These are phyloP conservation scores for Elaphurus davidianus DNA, from an alignment of 2,113 vertebrate genomes.

Conservation along the genomic window DNA sequence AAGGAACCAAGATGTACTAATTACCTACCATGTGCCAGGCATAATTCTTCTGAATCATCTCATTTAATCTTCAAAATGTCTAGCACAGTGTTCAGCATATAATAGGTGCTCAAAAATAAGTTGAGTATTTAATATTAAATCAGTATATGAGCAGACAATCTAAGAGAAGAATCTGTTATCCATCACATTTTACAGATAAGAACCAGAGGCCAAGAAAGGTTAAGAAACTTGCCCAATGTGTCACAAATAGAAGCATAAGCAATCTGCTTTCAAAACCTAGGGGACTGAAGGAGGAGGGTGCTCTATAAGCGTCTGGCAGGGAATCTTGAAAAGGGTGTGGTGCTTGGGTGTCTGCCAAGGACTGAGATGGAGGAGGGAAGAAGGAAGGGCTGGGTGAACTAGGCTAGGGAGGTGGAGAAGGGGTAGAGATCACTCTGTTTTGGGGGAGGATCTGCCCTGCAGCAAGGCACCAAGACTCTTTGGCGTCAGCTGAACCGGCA, in stretches of 20 bases:
- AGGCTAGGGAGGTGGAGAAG: neutral
- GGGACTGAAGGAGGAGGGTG: neutral
- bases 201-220: neutral
- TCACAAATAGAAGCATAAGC: neutral
- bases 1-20: neutral
- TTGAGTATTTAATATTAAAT: constrained; percentile 20
- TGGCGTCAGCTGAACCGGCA: neutral
- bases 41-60: neutral
- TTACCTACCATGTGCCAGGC: neutral
- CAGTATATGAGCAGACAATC: neutral
- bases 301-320: neutral
- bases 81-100: neutral
- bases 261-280: neutral
- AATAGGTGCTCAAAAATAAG: neutral
- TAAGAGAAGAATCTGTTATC: neutral
- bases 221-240: neutral
- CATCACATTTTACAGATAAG: neutral
- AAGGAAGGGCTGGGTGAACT: neutral
- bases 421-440: neutral
- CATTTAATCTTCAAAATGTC: neutral
- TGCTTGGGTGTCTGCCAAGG: neutral
- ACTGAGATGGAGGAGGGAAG: neutral
- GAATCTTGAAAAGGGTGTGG: constrained; percentile 50
- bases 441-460: neutral
- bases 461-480: neutral